phyloP scores from a whole-genome alignment of 1,140 invertebrate species.

The Hylaeus anthracinus region DNA sequence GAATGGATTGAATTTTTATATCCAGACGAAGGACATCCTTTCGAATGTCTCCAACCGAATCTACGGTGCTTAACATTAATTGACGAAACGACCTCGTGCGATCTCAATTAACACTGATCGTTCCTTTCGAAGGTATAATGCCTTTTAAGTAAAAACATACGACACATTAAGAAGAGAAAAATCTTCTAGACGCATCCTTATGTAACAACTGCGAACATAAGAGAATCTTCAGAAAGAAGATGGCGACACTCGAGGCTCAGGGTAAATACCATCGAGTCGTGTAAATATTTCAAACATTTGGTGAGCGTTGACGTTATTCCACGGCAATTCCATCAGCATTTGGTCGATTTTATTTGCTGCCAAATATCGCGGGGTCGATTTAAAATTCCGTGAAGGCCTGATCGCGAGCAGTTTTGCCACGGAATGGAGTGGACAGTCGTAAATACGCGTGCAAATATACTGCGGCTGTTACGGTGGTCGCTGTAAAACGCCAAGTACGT shows the following conservation, averaged over 20 bases:
- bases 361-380: background rate
- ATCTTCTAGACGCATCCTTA: too few relatives aligned
- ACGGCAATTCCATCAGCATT: background rate
- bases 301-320: background rate
- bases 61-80: too few relatives aligned
- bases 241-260: background rate
- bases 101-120: too few relatives aligned
- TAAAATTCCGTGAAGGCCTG: slow-evolving; percentile 1
- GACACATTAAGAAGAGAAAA: too few relatives aligned
- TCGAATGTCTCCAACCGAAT: too few relatives aligned
- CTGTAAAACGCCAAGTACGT: slow-evolving; percentile 74
- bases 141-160: too few relatives aligned
- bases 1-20: too few relatives aligned
- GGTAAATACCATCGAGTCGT: background rate
- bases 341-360: background rate
- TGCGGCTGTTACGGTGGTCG: slow-evolving; percentile 72
- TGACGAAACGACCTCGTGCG: too few relatives aligned
- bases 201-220: too few relatives aligned
- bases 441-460: slow-evolving; percentile 79
- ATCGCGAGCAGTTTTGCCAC: slow-evolving; percentile 21
- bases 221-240: background rate
- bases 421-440: slow-evolving; percentile 70
- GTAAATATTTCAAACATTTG: slow-evolving; percentile 17
- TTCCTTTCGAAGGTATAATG: too few relatives aligned
- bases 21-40: too few relatives aligned